Base-by-base conservation (phyloP, 1,140 invertebrate genomes). In the Procambarus virginalis region DNA sequence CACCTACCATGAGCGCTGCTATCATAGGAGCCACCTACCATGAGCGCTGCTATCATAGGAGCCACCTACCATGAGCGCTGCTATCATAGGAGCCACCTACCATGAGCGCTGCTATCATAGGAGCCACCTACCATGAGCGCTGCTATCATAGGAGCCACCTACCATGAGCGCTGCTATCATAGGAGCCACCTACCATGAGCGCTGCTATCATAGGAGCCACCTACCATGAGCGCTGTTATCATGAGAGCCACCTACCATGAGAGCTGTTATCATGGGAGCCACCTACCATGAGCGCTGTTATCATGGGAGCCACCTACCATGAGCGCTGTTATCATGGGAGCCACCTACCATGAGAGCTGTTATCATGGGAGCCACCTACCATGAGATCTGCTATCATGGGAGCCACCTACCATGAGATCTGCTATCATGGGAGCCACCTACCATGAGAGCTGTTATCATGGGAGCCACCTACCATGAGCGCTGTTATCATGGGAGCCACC, bases 1-100 rank as follows among this genome's bases (percentile, higher is more conserved):
- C 1, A 82, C 79, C 17, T 64, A 82, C 79, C 79, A 55, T 46
- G n/a, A 82, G 79, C 0, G 55, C 79, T 3, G 82, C 70, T 46
- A 90, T 70, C 88, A 91, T 91, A 8, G 91, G 91, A 6, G 82
- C 91, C 34, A 88, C 84, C 76, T 49, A 64, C 60, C 60, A 64
- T 64, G 17, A 64, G 60, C 0, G 14, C 60, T 14, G 60, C 17
- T 9, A 58, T 17, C 22, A 9, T 20, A 9, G 34, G 76, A 48
- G 3, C 3, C 51, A 78, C 76, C 12, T 14, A 78, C 46, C 76
- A 78, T 20, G 8, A 78, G 2, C 8, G 8, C 3, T 49, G 22
- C 22, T 9, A 58, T 12, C 55, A 58, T 58, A 12, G 55, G 60
- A 70, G 4, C 4, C 20, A n/a, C 22, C 68, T 34, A 22, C 20